phyloP scores from a whole-genome alignment of 2,888 invertebrate genomes.

The Aporophyla lueneburgensis region DNA sequence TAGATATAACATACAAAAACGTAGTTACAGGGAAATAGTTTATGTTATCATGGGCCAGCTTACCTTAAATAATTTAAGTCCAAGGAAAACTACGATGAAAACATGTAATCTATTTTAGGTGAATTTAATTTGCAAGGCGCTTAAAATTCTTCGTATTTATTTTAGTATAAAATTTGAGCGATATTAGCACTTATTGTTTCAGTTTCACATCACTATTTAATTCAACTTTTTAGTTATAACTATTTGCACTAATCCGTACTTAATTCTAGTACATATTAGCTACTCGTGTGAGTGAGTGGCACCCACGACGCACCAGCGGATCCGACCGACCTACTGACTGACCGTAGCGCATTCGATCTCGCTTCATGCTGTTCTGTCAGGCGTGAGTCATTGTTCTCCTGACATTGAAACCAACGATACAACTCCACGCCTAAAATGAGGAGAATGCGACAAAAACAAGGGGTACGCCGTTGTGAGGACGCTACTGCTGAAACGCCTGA shows the following conservation, averaged over 20 bases:
- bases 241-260: conserved; percentile 68
- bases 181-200: conserved; percentile 62
- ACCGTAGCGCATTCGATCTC: conserved; percentile 75
- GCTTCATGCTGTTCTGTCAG: conserved; percentile 42
- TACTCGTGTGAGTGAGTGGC: conserved; percentile 64
- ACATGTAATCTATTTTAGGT: conserved; percentile 80
- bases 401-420: conserved; percentile 68
- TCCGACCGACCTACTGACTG: conserved; percentile 77
- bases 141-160: conserved; percentile 58
- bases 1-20: conserved; percentile 3
- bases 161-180: conserved; percentile 53
- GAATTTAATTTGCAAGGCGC: conserved; percentile 77
- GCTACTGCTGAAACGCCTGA: conserved; percentile 37
- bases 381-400: conserved; percentile 75
- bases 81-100: conserved; percentile 74
- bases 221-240: conserved; percentile 68
- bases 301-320: conserved; percentile 64
- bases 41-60: conserved; percentile 58
- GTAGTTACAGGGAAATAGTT: neutral
- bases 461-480: conserved; percentile 30
- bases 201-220: conserved; percentile 80
- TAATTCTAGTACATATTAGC: conserved; percentile 73
- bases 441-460: conserved; percentile 54
- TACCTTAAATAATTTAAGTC: conserved; percentile 76
- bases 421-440: conserved; percentile 65